Conservation (phyloP, 2,888 invertebrate species). For the Melinaea marsaeus region DNA sequence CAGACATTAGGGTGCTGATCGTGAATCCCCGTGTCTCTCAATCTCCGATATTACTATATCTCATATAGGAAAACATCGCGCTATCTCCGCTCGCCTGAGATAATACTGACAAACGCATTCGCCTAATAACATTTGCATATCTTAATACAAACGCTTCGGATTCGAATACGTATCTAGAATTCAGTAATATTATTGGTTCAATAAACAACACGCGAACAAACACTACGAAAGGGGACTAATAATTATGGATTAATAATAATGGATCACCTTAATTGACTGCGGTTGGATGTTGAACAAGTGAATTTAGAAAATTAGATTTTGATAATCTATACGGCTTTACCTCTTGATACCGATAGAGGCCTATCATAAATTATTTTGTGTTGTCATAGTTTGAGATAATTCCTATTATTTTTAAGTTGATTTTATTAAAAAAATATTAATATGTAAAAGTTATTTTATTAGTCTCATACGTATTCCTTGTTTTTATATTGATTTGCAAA, state of each 20-base stretch:
- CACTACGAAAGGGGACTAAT: slow-evolving; percentile 50
- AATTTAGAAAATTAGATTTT: no score
- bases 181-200: slow-evolving; percentile 49
- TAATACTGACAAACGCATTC: slow-evolving; percentile 49
- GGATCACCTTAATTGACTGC: slow-evolving; percentile 47
- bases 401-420: no score
- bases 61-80: slow-evolving; percentile 40
- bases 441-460: no score
- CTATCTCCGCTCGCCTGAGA: slow-evolving; percentile 55
- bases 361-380: no score
- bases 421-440: no score
- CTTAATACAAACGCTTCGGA: slow-evolving; percentile 52
- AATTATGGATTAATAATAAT: slow-evolving; percentile 65
- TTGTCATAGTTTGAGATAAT: no score
- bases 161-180: slow-evolving; percentile 30
- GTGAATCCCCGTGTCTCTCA: slow-evolving; percentile 38
- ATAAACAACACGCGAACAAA: slow-evolving; percentile 52
- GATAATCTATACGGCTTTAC: no score
- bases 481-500: no score
- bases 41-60: slow-evolving; percentile 45
- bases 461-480: no score
- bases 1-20: slow-evolving; percentile 18
- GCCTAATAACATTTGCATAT: slow-evolving; percentile 69
- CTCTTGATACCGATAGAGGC: no score
- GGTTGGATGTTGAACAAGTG: slow-evolving; percentile 28